Base-by-base conservation (phyloP, 2,113 vertebrate species). In the Dasyprocta punctata region DNA sequence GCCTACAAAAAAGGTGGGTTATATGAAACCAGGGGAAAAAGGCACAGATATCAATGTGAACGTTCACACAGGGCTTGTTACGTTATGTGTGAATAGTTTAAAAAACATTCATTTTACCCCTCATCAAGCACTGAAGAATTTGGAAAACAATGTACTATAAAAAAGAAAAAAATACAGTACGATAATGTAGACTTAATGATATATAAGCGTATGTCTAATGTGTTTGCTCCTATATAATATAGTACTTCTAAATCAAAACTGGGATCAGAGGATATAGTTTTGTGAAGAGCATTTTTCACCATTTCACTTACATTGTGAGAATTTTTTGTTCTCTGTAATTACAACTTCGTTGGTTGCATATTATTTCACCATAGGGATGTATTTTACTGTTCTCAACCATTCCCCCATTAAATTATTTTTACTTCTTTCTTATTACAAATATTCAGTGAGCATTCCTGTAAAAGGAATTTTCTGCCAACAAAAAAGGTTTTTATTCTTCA, bases 1-100 rank as follows among this genome's bases (percentile, higher is more conserved):
- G 99, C 99, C 99, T 99, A 78, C 1, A 97, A 67, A 90, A 89
- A 28, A 96, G 17, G n/a, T 19, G 44, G 33, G 61, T 4, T 58
- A 49, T 33, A 95, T 19, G 81, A 93, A 96, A 92, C 3, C 49
- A 80, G 38, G 44, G 58, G 22, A 1, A 38, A 89, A 67, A 77
- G 47, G 52, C 54, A 90, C 10, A 87, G 17, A 30, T 14, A 95
- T 93, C 88, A 89, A 78, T 44, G 49, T 19, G 56, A 90, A 92
- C 20, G 87, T 52, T 67, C 38, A 73, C 44, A 33, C n/a, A 86
- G 33, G 26, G 16, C 86, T 86, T 94, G 92, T n/a, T 85, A 75
- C 60, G 30, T 38, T 84, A 41, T 83, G 14, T 90, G 58, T 63
- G 61, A 94, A 52, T 49, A 41, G 54, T 28, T 96, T 83, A 19